These are phyloP conservation scores for Anguilla obscura DNA, from an alignment of 2,797 vertebrate species.

Conservation along the genomic window DNA sequence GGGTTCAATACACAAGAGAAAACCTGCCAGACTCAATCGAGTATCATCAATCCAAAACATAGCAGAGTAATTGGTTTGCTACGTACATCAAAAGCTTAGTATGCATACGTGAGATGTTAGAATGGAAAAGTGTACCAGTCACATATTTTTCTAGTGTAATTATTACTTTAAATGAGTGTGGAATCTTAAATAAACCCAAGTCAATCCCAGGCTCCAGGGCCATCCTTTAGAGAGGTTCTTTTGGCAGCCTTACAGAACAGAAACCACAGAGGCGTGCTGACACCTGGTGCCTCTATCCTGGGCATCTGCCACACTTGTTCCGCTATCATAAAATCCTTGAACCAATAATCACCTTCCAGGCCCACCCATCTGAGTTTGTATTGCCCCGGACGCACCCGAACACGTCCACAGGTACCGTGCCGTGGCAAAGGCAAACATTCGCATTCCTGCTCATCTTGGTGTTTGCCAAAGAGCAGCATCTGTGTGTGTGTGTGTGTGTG, in stretches of 20 bases:
- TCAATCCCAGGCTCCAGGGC: background rate
- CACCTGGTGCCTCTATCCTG: background rate
- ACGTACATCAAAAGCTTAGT: background rate
- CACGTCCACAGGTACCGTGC: background rate
- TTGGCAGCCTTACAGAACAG: background rate
- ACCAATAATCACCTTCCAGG: slow-evolving; percentile 11
- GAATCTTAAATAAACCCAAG: background rate
- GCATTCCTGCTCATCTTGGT: slow-evolving; percentile 27
- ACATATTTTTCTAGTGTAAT: background rate
- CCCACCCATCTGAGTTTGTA: background rate
- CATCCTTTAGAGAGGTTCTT: background rate
- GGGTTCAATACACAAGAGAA: background rate
- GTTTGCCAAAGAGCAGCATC: background rate
- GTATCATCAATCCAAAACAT: slow-evolving; percentile 2
- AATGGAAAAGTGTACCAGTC: background rate
- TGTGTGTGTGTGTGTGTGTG: background rate
- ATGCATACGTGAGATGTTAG: background rate
- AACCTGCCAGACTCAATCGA: background rate
- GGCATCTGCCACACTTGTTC: background rate
- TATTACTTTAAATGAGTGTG: slow-evolving; percentile 6
- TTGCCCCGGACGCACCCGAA: slow-evolving; percentile 8
- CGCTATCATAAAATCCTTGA: background rate
- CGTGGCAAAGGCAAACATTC: slow-evolving; percentile 21
- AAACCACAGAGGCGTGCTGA: background rate
- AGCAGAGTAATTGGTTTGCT: background rate